Evolutionary conservation across 2,888 invertebrate genomes (phyloP).

Genomic region (Cheilosia variabilis): DNA sequence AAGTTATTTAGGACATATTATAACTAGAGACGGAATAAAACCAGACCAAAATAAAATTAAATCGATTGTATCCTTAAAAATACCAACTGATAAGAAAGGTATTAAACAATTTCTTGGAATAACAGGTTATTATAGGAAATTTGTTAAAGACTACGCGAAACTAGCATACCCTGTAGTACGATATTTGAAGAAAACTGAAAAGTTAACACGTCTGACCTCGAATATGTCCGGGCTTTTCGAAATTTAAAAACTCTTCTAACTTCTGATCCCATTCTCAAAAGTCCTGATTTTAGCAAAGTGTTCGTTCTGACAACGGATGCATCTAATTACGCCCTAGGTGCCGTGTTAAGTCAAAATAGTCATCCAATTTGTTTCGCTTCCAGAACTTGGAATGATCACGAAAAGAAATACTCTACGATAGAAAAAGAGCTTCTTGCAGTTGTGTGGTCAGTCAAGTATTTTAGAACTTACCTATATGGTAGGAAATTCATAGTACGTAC

Average conservation of each 20-base stretch:
- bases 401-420: slow-evolving; percentile 6
- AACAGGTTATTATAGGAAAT: slow-evolving; percentile 19
- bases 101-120: slow-evolving; percentile 26
- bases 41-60: slow-evolving; percentile 8
- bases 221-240: slow-evolving; percentile 10
- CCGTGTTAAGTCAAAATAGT: slow-evolving; percentile 7
- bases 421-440: slow-evolving; percentile 19
- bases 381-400: slow-evolving; percentile 1
- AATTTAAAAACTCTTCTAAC: slow-evolving; percentile 11
- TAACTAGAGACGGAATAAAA: no score
- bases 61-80: background rate
- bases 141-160: slow-evolving; percentile 15
- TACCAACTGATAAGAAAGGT: slow-evolving; percentile 12
- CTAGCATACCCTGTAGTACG: slow-evolving; percentile 17
- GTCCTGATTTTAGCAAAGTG: slow-evolving; percentile 3
- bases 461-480: slow-evolving; percentile 79
- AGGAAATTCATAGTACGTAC: slow-evolving; percentile 80
- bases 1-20: slow-evolving; percentile 13
- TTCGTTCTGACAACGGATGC: slow-evolving; percentile 28
- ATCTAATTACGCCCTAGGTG: slow-evolving; percentile 5
- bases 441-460: slow-evolving; percentile 48
- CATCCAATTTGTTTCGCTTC: slow-evolving; percentile 11
- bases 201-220: slow-evolving; percentile 9
- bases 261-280: slow-evolving; percentile 19
- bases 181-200: slow-evolving; percentile 32